phyloP scores from a whole-genome alignment of 2,888 invertebrate species.

The Coleophora deauratella region DNA sequence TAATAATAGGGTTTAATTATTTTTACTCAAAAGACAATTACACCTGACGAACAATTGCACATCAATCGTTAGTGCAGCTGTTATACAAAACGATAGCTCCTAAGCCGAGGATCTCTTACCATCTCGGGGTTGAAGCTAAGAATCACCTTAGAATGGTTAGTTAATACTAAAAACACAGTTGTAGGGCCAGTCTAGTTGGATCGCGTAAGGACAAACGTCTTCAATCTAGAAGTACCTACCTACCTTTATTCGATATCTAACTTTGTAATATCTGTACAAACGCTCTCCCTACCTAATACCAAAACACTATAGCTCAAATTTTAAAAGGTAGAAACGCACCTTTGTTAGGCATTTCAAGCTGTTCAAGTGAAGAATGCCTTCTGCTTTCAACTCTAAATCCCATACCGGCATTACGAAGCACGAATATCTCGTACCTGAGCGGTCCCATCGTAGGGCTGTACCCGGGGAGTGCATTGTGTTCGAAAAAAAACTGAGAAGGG shows the following conservation, averaged over 20 bases:
- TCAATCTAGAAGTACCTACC: too few relatives aligned
- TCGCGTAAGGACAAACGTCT: too few relatives aligned
- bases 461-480: constrained; percentile 50
- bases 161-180: too few relatives aligned
- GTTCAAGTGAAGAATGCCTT: constrained; percentile 35
- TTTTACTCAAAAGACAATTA: constrained; percentile 32
- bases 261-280: too few relatives aligned
- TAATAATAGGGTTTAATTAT: constrained; percentile 22
- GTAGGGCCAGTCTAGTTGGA: too few relatives aligned
- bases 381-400: constrained; percentile 40
- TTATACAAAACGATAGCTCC: too few relatives aligned
- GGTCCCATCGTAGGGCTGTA: constrained; percentile 41
- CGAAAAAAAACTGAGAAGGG: constrained; percentile 65
- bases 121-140: too few relatives aligned
- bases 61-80: constrained; percentile 45
- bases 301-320: too few relatives aligned
- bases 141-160: too few relatives aligned
- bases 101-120: too few relatives aligned
- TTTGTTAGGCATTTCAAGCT: constrained; percentile 17
- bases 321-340: constrained; percentile 18
- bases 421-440: constrained; percentile 54
- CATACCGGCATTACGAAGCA: constrained; percentile 37
- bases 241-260: too few relatives aligned
- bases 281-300: too few relatives aligned
- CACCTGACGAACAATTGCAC: constrained; percentile 24